Percentiles rank a stretch among this genome's conserved stretches.
Evolutionary conservation across 2,888 invertebrate species (phyloP).

Genomic region (Ichneumoninae sp.): DNA sequence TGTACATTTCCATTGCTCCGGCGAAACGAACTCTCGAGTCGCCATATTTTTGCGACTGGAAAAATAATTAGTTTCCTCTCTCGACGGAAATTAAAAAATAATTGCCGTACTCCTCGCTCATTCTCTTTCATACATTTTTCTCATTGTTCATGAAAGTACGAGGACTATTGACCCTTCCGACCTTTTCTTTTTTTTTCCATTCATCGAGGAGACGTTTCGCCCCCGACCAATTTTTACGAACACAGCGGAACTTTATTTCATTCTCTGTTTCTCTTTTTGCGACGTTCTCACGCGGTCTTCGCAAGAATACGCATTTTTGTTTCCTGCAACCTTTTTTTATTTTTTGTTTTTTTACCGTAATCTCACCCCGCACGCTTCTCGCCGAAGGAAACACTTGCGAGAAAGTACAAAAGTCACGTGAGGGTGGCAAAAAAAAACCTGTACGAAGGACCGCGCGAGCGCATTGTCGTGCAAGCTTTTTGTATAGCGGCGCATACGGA

Average conservation of each 20-base stretch:
- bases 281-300: not conserved
- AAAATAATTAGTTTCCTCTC: not conserved
- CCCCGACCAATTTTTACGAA: not conserved
- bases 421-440: not conserved
- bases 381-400: not conserved
- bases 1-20: not conserved
- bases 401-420: constrained; percentile 6
- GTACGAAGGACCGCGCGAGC: not conserved
- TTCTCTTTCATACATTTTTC: not conserved
- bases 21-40: not conserved
- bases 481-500: constrained; percentile 14
- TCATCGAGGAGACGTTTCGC: not conserved
- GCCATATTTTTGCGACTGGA: not conserved
- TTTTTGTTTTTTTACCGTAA: not conserved
- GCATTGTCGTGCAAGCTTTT: constrained; percentile 16
- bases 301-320: not conserved
- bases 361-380: not conserved
- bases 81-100: constrained; percentile 1
- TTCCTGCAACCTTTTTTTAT: not conserved
- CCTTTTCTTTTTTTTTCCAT: constrained; percentile 4
- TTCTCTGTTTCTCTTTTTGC: not conserved
- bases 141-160: not conserved
- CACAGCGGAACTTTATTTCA: not conserved
- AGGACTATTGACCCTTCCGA: not conserved
- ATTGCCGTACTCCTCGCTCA: not conserved